Conservation (phyloP, 2,113 vertebrate genomes). For the Semicossyphus pulcher region DNA sequence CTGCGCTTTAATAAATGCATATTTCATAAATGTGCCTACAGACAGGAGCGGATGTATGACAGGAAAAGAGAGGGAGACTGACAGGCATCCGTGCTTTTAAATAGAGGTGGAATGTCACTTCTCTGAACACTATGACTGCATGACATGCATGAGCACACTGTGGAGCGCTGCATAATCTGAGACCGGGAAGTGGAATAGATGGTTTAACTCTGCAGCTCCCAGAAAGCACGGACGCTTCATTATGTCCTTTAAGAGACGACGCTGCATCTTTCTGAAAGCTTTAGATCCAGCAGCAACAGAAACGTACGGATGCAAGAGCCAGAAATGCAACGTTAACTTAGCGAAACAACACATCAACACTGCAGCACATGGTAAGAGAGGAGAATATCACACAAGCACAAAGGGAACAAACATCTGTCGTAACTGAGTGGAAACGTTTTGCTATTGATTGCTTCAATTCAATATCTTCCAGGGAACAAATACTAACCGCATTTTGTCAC, state of each 20-base stretch:
- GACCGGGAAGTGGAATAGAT: constrained; percentile 12
- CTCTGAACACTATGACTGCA: constrained; percentile 56
- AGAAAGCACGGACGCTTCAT: neutral
- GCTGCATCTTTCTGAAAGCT: neutral
- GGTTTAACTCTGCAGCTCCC: constrained; percentile 25
- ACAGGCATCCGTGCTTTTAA: constrained; percentile 56
- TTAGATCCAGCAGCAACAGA: neutral
- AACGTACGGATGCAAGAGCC: too few species aligned
- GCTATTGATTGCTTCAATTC: neutral
- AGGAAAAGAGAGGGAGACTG: constrained; percentile 27
- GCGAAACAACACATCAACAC: neutral
- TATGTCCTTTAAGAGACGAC: neutral
- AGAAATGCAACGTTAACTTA: too few species aligned
- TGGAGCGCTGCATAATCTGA: constrained; percentile 52
- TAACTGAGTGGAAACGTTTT: neutral
- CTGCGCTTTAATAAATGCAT: constrained; percentile 52
- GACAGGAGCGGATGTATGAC: constrained; percentile 31
- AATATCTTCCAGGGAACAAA: constrained; percentile 9
- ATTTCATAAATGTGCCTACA: constrained; percentile 55
- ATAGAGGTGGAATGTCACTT: constrained; percentile 66
- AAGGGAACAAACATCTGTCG: neutral
- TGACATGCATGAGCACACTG: constrained; percentile 60
- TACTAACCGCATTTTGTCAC: neutral
- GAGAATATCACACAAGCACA: neutral
- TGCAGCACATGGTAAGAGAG: neutral